Evolutionary conservation across 2,113 vertebrate species (phyloP).

Genomic region (Himantopus leucocephalus): DNA sequence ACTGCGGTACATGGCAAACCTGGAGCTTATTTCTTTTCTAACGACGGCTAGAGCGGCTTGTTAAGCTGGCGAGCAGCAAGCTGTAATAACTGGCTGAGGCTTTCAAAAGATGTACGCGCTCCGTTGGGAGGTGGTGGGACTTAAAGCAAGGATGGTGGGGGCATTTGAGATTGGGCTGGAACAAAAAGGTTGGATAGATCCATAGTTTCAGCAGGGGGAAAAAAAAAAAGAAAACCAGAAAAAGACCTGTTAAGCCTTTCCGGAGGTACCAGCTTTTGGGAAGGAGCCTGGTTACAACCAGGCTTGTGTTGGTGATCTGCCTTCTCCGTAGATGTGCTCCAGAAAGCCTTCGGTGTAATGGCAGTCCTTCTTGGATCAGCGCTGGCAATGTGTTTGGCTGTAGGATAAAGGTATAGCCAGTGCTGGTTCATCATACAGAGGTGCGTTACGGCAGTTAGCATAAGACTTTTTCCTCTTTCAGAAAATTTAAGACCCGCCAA

Average conservation of each 20-base stretch:
- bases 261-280: neutral
- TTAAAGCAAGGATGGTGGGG: neutral
- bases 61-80: neutral
- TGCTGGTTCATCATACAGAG: neutral
- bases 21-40: neutral
- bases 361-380: neutral
- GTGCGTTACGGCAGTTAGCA: neutral
- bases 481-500: neutral
- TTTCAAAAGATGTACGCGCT: neutral
- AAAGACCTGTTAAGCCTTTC: neutral
- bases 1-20: neutral
- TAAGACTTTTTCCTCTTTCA: neutral
- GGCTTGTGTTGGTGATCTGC: neutral
- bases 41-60: neutral
- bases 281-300: neutral
- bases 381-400: too few species aligned
- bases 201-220: neutral
- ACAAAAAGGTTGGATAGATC: neutral
- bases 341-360: neutral
- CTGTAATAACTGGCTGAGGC: neutral
- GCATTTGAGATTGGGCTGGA: neutral
- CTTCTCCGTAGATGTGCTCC: neutral
- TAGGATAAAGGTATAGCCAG: neutral
- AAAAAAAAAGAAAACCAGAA: neutral
- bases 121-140: neutral